These are phyloP conservation scores for Mormyrops boulengeri DNA, from an alignment of 2,797 vertebrate genomes.

Conservation along the genomic window DNA sequence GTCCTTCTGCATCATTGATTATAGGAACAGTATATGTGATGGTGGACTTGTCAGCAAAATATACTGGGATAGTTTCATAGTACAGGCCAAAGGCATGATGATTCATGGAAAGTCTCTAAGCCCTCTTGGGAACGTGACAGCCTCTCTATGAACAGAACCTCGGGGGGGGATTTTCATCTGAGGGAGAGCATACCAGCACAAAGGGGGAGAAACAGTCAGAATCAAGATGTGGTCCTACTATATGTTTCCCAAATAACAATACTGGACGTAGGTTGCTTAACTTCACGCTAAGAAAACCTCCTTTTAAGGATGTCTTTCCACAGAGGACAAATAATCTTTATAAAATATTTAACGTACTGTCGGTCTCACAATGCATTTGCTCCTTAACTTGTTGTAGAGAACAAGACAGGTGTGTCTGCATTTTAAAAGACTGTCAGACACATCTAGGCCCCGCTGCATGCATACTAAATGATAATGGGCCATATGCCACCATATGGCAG, in stretches of 20 bases:
- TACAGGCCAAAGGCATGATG: neutral
- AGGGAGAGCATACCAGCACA: neutral
- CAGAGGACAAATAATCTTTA: neutral
- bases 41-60: neutral
- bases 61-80: neutral
- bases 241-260: neutral
- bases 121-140: neutral
- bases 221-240: neutral
- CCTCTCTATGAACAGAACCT: neutral
- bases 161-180: neutral
- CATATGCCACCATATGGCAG: conserved; percentile 45
- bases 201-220: neutral
- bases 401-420: conserved; percentile 32
- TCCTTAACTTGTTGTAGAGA: conserved; percentile 22
- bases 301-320: neutral
- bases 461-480: conserved; percentile 49
- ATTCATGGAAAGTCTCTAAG: neutral
- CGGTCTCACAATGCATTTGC: conserved; percentile 11
- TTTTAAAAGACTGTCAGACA: conserved; percentile 32
- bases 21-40: neutral
- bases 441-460: conserved; percentile 34
- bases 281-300: neutral
- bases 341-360: neutral
- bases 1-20: neutral
- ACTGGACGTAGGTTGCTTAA: neutral